These are phyloP conservation scores for Steinernema feltiae DNA, from an alignment of 1,140 invertebrate genomes.

Conservation along the genomic window DNA sequence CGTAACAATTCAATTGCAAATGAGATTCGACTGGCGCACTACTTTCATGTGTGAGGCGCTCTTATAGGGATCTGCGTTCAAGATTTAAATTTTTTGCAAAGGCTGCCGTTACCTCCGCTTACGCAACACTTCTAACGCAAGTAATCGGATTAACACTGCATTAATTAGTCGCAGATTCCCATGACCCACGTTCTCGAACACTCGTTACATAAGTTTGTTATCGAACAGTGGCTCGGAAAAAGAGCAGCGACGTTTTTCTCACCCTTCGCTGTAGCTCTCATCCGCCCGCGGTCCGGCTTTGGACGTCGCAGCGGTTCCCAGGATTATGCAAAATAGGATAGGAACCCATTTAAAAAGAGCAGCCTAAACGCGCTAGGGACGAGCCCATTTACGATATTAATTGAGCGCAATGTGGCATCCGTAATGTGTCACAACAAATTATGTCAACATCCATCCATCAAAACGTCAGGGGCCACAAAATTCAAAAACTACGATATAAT, in stretches of 20 bases:
- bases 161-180: background rate
- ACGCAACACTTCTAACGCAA: background rate
- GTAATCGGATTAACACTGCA: background rate
- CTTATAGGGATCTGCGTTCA: background rate
- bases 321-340: background rate
- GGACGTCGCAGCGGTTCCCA: background rate
- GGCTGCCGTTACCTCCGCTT: background rate
- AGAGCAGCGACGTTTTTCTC: background rate
- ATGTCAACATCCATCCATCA: background rate
- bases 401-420: background rate
- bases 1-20: conserved; percentile 14
- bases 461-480: background rate
- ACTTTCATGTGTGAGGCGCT: background rate
- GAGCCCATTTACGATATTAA: background rate
- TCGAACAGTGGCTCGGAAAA: background rate
- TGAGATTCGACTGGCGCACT: background rate
- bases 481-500: background rate
- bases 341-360: background rate
- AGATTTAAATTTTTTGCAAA: background rate
- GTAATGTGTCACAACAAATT: background rate
- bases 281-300: background rate
- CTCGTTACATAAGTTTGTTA: background rate
- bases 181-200: background rate
- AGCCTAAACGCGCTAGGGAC: background rate
- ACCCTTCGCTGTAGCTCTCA: background rate